Evolutionary conservation across 2,113 vertebrate species (phyloP).

Genomic region (Catagonus wagneri): DNA sequence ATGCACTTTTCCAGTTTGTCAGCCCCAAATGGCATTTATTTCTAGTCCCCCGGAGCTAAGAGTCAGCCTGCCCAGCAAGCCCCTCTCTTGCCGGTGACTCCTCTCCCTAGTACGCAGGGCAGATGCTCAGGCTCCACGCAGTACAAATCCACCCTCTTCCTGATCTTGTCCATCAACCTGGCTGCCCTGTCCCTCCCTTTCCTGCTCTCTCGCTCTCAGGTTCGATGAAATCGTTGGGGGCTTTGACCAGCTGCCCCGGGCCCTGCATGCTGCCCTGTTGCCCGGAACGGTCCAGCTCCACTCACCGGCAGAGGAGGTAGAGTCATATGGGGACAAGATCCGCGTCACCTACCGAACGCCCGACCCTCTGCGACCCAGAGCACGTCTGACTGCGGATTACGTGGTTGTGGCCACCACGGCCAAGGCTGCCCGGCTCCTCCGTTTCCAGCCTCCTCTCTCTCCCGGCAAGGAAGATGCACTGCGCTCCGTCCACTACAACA

Average conservation of each 20-base stretch:
- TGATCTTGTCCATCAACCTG: background rate
- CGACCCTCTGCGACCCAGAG: accelerated
- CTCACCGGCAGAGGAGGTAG: background rate
- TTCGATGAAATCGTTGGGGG: conserved; percentile 53
- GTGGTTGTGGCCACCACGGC: conserved; percentile 88
- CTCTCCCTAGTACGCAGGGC: background rate
- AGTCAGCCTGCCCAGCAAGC: background rate
- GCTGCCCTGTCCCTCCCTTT: background rate
- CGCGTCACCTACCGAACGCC: background rate
- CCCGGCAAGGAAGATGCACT: conserved; percentile 87
- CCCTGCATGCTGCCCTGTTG: conserved; percentile 24
- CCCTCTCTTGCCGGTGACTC: background rate
- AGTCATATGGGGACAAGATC: background rate
- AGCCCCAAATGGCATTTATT: too few species aligned
- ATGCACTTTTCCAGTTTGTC: background rate
- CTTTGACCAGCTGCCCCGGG: conserved; percentile 68
- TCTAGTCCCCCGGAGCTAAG: background rate
- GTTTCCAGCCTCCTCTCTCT: conserved; percentile 88
- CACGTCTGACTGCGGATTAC: conserved; percentile 64
- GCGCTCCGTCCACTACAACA: conserved; percentile 88
- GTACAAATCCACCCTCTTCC: background rate
- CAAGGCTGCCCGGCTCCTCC: conserved; percentile 89
- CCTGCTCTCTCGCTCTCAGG: background rate
- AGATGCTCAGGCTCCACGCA: background rate
- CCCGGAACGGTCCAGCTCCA: background rate